phyloP scores from a whole-genome alignment of 2,797 vertebrate species.

The Cuniculus paca region DNA sequence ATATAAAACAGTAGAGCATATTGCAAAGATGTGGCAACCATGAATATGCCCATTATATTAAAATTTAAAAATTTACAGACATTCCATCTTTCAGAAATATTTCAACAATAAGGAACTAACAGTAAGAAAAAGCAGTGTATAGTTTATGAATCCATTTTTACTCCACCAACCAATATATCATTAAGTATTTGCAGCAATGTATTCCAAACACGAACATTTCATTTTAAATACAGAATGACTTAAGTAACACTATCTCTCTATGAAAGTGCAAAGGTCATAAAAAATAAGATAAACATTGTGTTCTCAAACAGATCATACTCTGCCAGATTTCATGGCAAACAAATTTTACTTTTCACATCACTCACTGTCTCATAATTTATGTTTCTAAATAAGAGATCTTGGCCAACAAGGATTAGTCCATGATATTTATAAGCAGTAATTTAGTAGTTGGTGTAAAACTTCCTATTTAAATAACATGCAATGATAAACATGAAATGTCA shows the following conservation, averaged over 20 bases:
- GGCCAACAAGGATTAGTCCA: background rate
- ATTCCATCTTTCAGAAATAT: constrained; percentile 78
- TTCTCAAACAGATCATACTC: constrained; percentile 54
- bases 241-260: constrained; percentile 80
- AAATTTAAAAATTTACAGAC: constrained; percentile 77
- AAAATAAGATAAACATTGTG: constrained; percentile 79
- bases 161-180: constrained; percentile 79
- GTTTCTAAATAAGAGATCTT: constrained; percentile 55
- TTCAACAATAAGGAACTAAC: constrained; percentile 79
- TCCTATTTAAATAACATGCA: constrained; percentile 37
- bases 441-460: constrained; percentile 28
- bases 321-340: constrained; percentile 46
- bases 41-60: constrained; percentile 67
- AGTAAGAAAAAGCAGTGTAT: constrained; percentile 79
- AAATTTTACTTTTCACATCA: constrained; percentile 68
- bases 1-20: constrained; percentile 71
- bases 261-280: constrained; percentile 75
- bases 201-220: constrained; percentile 80
- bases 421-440: constrained; percentile 34
- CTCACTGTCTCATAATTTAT: constrained; percentile 24
- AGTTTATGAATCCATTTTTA: constrained; percentile 78
- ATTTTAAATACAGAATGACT: constrained; percentile 78
- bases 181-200: constrained; percentile 80
- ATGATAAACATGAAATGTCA: constrained; percentile 67
- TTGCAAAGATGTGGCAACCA: constrained; percentile 57